Evolutionary conservation across 92 coral and sea anemone genomes (phyloP), one percentile per base, ranked within the genome.

Genomic region (Epizoanthus fatuus): DNA sequence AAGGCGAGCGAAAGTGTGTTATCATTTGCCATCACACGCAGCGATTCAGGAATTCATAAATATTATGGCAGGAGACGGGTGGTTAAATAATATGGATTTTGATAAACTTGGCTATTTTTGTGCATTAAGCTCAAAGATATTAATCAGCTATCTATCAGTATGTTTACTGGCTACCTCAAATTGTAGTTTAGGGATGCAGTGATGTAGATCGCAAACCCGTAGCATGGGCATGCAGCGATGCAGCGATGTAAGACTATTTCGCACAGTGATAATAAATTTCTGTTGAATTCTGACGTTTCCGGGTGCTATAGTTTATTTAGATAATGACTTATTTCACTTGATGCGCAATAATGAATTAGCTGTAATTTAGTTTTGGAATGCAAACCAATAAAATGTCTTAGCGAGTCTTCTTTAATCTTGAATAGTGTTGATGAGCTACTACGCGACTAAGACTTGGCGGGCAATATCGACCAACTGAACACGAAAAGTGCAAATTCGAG

Each of bases 41-140:
- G 91, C 74, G 93, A 90, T 69, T 32, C 52, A 73, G 93, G 93
- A 86, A 90, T 90, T 86, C 93, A 78, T 80, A 90, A 90, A 90
- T 86, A 85, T 79, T 90, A 64, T 79, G 74, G 10, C 54, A 81
- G 83, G 84, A 67, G 66, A 74, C 78, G 88, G 84, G 64, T 81
- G 87, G 79, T 77, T 80, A 85, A 85, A 65, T 84, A 90, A 66
- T 37, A 62, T 68, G 67, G 83, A 75, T 75, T 86, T 79, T 89
- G 87, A 85, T 80, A 85, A 90, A 82, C 83, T 74, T 73, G 69
- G 69, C 85, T 90, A 86, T 90, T 90, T 90, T 86, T 86, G 84
- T 73, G 79, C 91, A 67, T 69, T 38, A 81, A 86, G 51, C 57
- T 86, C 80, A 71, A 52, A 65, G 87, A 90, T 90, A 90, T 90